Conservation (phyloP, 35 echinoderm and acorn worm genomes). For the Antedon bifida region DNA sequence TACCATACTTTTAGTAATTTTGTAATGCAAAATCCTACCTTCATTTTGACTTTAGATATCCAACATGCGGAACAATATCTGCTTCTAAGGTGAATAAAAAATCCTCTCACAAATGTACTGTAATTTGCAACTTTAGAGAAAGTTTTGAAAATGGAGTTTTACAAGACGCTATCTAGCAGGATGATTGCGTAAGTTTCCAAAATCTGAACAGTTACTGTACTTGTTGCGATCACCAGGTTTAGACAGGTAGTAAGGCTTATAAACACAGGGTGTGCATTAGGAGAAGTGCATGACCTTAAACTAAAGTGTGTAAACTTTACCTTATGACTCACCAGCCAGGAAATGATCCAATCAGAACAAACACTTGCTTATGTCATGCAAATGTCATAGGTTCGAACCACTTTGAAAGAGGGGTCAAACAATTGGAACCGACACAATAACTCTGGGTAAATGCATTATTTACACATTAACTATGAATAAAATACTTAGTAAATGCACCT, state of each 20-base stretch:
- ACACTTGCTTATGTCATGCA: too few relatives aligned
- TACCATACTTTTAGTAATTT: too few relatives aligned
- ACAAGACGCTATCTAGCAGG: background rate
- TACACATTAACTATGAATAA: too few relatives aligned
- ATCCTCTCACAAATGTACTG: background rate
- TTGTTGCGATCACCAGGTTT: background rate
- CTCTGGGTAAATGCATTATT: too few relatives aligned
- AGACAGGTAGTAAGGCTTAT: too few relatives aligned
- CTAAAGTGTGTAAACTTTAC: background rate
- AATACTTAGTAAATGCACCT: too few relatives aligned
- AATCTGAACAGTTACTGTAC: background rate
- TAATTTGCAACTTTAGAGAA: background rate
- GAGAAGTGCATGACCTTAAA: background rate
- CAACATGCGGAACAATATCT: too few relatives aligned
- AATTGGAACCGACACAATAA: too few relatives aligned
- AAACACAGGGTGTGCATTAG: background rate
- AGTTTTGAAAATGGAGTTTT: too few relatives aligned
- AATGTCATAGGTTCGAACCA: background rate
- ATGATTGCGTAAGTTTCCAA: background rate
- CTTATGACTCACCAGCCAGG: background rate
- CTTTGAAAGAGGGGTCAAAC: background rate
- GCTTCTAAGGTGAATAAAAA: background rate
- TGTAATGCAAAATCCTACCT: too few relatives aligned
- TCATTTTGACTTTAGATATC: too few relatives aligned
- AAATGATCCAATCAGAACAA: background rate